phyloP scores from a whole-genome alignment of 92 coral and sea anemone species.

The Palythoa grandiflora region DNA sequence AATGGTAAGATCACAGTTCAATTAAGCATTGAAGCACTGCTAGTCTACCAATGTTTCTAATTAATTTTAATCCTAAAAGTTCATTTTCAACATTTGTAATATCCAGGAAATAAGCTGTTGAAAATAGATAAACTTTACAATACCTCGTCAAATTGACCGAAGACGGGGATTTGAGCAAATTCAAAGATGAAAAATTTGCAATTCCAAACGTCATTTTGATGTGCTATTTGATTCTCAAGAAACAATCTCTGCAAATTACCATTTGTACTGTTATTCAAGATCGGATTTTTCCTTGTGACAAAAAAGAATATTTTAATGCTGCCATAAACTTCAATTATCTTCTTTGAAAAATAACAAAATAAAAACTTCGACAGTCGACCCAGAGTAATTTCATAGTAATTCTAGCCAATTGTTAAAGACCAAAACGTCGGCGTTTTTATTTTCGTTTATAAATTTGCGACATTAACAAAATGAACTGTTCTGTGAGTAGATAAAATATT shows the following conservation, averaged over 20 bases:
- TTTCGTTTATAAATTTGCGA: not conserved
- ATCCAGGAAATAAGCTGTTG: slow-evolving; percentile 41
- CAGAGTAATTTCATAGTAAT: not conserved
- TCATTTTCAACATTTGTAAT: slow-evolving; percentile 21
- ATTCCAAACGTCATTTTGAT: not conserved
- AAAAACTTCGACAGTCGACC: not conserved
- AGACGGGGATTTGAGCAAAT: not conserved
- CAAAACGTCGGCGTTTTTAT: slow-evolving; percentile 1
- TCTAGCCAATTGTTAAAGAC: not conserved
- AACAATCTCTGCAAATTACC: slow-evolving; percentile 4
- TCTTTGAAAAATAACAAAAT: not conserved
- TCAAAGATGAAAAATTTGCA: slow-evolving; percentile 17
- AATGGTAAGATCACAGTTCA: not conserved
- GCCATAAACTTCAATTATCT: slow-evolving; percentile 19
- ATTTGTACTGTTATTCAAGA: not conserved
- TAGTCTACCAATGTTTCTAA: slow-evolving; percentile 14
- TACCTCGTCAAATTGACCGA: not conserved
- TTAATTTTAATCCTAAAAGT: slow-evolving; percentile 16
- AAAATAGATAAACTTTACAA: slow-evolving; percentile 40
- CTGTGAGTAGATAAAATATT: not conserved
- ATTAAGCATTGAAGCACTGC: not conserved
- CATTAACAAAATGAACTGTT: not conserved
- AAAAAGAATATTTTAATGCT: slow-evolving; percentile 7
- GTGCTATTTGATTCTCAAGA: not conserved
- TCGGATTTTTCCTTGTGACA: not conserved